A percentile compares a stretch with the other conserved stretches of the same genome.
phyloP scores from a whole-genome alignment of 2,888 invertebrate genomes.

The Watsonalla binaria region DNA sequence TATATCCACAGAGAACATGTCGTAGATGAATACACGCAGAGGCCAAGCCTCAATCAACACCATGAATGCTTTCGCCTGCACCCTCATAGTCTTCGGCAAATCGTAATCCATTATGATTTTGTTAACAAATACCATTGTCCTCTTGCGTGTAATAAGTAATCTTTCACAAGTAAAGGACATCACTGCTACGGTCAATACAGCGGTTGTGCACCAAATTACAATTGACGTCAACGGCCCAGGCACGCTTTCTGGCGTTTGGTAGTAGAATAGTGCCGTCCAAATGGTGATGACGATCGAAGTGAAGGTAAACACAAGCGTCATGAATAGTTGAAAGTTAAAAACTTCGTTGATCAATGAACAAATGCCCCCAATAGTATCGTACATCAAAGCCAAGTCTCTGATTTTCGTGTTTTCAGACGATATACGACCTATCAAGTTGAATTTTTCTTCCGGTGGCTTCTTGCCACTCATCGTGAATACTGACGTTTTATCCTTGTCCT shows the following conservation, averaged over 20 bases:
- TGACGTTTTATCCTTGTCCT: conserved; percentile 19
- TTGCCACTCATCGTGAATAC: conserved; percentile 30
- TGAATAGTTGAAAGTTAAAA: conserved; percentile 54
- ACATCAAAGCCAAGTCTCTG: conserved; percentile 39
- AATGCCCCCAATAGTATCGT: conserved; percentile 41
- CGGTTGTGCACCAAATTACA: conserved; percentile 37
- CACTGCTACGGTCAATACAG: conserved; percentile 32
- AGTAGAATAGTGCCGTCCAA: conserved; percentile 43
- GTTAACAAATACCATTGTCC: conserved; percentile 45
- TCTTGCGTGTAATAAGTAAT: conserved; percentile 34
- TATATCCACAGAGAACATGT: conserved; percentile 57
- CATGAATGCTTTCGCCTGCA: conserved; percentile 57
- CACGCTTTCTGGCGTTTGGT: conserved; percentile 23
- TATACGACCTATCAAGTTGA: conserved; percentile 31
- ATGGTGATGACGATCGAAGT: conserved; percentile 45
- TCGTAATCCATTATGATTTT: conserved; percentile 56
- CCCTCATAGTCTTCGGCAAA: conserved; percentile 42
- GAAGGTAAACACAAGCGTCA: conserved; percentile 49
- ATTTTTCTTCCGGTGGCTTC: conserved; percentile 19
- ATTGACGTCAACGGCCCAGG: conserved; percentile 30
- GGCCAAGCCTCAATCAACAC: conserved; percentile 55
- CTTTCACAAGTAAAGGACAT: conserved; percentile 46
- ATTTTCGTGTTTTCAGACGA: conserved; percentile 36
- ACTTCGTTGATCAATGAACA: conserved; percentile 39
- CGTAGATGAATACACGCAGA: conserved; percentile 40